Evolutionary conservation across 2,113 vertebrate species (phyloP), one percentile per base, ranked within the genome.

Genomic region (human (Homo sapiens)): DNA sequence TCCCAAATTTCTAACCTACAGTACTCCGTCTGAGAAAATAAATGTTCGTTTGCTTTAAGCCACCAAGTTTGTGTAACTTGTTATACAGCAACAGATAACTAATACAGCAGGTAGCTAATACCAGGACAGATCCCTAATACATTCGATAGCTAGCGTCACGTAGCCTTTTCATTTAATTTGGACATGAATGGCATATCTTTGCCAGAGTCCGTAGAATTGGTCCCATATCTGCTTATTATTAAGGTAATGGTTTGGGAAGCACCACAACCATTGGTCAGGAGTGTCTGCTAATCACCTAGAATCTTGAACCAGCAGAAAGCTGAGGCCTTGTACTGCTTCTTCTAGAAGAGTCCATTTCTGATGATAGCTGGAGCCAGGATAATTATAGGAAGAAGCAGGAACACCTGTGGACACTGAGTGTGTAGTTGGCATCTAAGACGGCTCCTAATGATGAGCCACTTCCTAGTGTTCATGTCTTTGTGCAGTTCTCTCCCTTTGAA

Each of bases 241-340:
- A 59, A 48, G 59, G 3, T 27, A 90, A 48, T 50, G 57, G 57
- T 64, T 93, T 81, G 86, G 43, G 43, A 90, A 93, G 12, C 35
- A 82, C 12, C n/a, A 73, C 79, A 75, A 80, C 11, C 40, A 86
- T 68, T 81, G 5, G 55, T 80, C 18, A 76, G 59, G 50, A 75
- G 0, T 89, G 3, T 66, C 61, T 82, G 80, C 25, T 76, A 94
- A 72, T 14, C 48, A 22, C 75, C 72, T 61, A 66, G 50, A 83
- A n/a, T 57, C 40, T n/a, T 78, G 55, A 78, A 70, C 8, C 18
- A 70, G 68, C 40, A 89, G 73, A 89, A 94, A 92, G n/a, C 30
- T 76, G 32, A 97, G 12, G 70, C 7, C 17, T 92, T 92, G 50
- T 94, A 75, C 48, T 89, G 30, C 66, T 94, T 89, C n/a, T 94